Base-by-base conservation (phyloP, 1,140 invertebrate species). In the Drosophila saltans region DNA sequence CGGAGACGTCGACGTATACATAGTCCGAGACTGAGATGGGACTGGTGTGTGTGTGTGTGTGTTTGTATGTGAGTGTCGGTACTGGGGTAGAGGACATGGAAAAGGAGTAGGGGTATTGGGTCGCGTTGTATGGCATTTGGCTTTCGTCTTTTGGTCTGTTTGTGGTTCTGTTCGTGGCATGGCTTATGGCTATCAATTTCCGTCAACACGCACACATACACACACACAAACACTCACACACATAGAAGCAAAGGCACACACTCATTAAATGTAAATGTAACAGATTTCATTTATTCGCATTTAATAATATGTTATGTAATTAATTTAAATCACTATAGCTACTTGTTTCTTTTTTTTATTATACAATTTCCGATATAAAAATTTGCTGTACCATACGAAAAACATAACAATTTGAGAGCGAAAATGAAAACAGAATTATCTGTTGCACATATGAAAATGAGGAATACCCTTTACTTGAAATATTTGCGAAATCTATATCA, bases 111-210 rank as follows among this genome's bases (percentile, higher is more conserved):
- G 43, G 8, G 45, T 36, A 39, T 10, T 40, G 16, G 6, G 40
- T 30, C 16, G 24, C 9, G 16, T 21, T 41, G 41, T 40, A 4
- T 11, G 43, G 39, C 72, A 75, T 78, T 78, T 78, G 80, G 67
- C 70, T 80, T 74, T 80, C 84, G 76, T 88, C 84, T 80, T 83
- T 55, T 77, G 83, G 83, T 69, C 56, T 78, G 77, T 80, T 78
- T 89, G 83, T 60, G 83, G 83, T 80, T 61, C 58, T 48, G 69
- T 48, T 69, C 64, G 65, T 43, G 55, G 40, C 57, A 80, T 74
- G 69, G 72, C 66, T 76, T 70, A 61, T 69, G 69, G 73, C 83
- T 79, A 81, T 79, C 78, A 86, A 72, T 82, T 69, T 72, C 58
- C 76, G 69, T 75, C 73, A 70, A 69, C 66, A 52, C 41, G 8